Evolutionary conservation across 2,797 vertebrate species (phyloP).

Genomic region (Phataginus tetradactyla): DNA sequence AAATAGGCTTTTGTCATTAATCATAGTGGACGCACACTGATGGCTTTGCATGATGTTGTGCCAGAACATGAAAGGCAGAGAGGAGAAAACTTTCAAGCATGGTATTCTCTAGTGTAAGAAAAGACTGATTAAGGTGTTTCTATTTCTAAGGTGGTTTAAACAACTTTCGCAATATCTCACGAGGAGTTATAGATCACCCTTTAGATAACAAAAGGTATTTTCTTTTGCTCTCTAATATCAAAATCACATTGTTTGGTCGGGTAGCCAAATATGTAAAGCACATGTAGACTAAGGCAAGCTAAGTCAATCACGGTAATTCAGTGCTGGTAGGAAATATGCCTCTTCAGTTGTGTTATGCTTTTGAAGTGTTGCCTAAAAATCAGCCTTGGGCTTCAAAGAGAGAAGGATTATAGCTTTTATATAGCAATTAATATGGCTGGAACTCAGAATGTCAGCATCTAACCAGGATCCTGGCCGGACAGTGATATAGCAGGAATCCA

Average conservation of each 20-base stretch:
- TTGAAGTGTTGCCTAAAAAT: conserved; percentile 94
- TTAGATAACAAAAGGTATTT: conserved; percentile 82
- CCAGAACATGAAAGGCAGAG: neutral
- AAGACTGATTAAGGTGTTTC: conserved; percentile 78
- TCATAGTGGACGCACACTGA: conserved; percentile 72
- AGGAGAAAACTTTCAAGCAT: neutral
- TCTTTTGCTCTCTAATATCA: conserved; percentile 83
- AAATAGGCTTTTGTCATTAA: conserved; percentile 73
- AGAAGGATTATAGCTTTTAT: conserved; percentile 96
- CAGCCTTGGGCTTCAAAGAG: conserved; percentile 95
- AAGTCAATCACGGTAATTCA: conserved; percentile 87
- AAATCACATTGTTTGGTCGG: conserved; percentile 86
- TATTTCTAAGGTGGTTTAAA: conserved; percentile 85
- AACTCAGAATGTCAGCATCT: conserved; percentile 94
- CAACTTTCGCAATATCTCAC: conserved; percentile 81
- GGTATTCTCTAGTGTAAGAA: conserved; percentile 76
- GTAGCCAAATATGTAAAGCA: conserved; percentile 87
- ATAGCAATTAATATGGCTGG: conserved; percentile 98
- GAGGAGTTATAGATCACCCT: conserved; percentile 86
- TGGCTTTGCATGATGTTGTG: conserved; percentile 79
- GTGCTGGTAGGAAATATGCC: conserved; percentile 86
- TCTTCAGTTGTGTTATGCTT: conserved; percentile 88
- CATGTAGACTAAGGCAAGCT: conserved; percentile 86
- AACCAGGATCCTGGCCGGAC: conserved; percentile 90
- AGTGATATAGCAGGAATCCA: conserved; percentile 92